phyloP scores from a whole-genome alignment of 1,140 invertebrate species.

The Protaetia brevitarsis region DNA sequence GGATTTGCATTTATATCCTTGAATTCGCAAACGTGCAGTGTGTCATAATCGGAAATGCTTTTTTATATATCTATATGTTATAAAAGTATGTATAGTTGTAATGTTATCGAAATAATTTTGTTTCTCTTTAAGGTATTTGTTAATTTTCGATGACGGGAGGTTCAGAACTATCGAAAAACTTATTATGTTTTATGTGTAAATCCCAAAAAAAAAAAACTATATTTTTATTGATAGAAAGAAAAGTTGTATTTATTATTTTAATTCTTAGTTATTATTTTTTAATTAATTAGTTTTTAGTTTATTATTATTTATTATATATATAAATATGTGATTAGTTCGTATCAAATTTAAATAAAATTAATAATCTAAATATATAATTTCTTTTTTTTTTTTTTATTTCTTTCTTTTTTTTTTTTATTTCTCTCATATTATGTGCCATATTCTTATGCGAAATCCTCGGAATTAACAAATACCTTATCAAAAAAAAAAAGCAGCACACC shows the following conservation, averaged over 20 bases:
- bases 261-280: slow-evolving; percentile 10
- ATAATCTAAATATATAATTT: background rate
- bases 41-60: too few relatives aligned
- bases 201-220: background rate
- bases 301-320: too few relatives aligned
- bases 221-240: background rate
- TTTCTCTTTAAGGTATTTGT: slow-evolving; percentile 8
- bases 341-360: background rate
- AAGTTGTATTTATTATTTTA: slow-evolving; percentile 11
- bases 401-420: background rate
- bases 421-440: background rate
- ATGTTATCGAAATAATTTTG: too few relatives aligned
- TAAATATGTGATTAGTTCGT: slow-evolving; percentile 6
- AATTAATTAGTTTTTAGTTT: slow-evolving; percentile 13
- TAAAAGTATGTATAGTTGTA: background rate
- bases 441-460: background rate
- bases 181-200: too few relatives aligned
- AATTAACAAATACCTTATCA: slow-evolving; percentile 8
- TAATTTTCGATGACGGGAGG: background rate
- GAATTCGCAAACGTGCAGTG: too few relatives aligned
- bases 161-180: background rate
- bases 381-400: background rate
- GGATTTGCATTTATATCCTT: too few relatives aligned
- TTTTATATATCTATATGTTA: too few relatives aligned
- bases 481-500: too few relatives aligned